Evolutionary conservation across 2,888 invertebrate species (phyloP), one percentile per base, ranked within the genome.

Genomic region (Cheilosia vulpina): DNA sequence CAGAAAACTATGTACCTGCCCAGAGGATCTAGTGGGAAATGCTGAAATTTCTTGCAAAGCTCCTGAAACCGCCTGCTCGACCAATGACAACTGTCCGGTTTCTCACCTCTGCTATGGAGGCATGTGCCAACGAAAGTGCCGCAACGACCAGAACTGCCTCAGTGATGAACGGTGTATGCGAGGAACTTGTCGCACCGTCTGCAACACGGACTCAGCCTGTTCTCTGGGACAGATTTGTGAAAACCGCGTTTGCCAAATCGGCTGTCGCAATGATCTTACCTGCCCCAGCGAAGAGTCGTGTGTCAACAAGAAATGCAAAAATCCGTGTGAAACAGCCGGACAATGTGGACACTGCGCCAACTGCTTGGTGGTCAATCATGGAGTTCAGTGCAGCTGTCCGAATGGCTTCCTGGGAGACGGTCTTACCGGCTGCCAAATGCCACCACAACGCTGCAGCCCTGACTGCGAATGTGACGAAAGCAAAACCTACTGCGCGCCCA

Each of bases 381-480:
- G 96, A 34, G 95, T 96, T 0, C 96, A 97, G 89, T 98, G 98
- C 90, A 96, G 95, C 89, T 98, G 98, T 89, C 96, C 97, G 2
- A 93, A 94, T 62, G 96, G 96, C 89, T 96, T 96, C 88, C 94
- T 96, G 45, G 98, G 98, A 0, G 96, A 98, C 92, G 96, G 98
- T 2, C 93, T 96, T 5, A 94, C 95, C 1, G 94, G 95, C 87
- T 98, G 98, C 89, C 94, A 94, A 65, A 94, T 94, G 90, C 96
- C 96, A 62, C 94, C 95, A 73, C 93, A 94, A 62, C 93, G 94
- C 66, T 98, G 98, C 89, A 95, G 96, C 89, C 95, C 95, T 0
- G 93, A 93, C 65, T 97, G 97, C 89, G 94, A 96, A 78, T 97
- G 97, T 89, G 97, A 97, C 89, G 95, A 96, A 88, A 94, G 95